Conservation (phyloP, 2,113 vertebrate genomes). For the Fulmarus glacialis region DNA sequence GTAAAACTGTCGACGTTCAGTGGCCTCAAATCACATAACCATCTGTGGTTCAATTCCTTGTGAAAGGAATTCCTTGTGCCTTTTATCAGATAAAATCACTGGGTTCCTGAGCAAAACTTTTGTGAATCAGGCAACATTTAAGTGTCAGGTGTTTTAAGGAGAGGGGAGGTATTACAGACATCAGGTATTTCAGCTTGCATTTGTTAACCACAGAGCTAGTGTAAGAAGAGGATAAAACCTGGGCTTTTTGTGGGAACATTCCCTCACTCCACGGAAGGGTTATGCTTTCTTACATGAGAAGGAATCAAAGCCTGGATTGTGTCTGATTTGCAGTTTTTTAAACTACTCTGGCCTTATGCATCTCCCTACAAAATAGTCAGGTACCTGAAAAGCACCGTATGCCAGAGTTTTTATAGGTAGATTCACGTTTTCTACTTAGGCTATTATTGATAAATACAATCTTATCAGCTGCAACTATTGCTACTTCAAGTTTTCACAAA, state of each 20-base stretch:
- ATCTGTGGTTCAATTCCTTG: conserved; percentile 44
- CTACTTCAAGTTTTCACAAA: background rate
- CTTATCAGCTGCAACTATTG: background rate
- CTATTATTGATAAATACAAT: background rate
- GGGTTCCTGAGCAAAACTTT: conserved; percentile 19
- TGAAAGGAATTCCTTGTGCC: conserved; percentile 39
- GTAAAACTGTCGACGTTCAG: conserved; percentile 40
- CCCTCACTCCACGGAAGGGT: background rate
- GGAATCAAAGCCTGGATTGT: background rate
- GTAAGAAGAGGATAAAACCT: background rate
- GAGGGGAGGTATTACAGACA: background rate
- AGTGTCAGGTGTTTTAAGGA: background rate
- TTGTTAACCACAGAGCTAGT: background rate
- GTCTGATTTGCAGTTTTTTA: background rate
- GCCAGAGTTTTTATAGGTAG: background rate
- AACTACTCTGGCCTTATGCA: background rate
- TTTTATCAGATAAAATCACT: background rate
- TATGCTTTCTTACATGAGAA: background rate
- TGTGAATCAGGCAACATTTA: background rate
- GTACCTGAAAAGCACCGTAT: background rate
- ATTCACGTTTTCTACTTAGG: background rate
- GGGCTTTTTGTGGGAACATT: background rate
- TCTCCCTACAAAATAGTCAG: background rate
- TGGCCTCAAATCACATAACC: conserved; percentile 45
- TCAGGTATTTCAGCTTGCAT: background rate